Evolutionary conservation across 2,113 vertebrate species (phyloP).

Genomic region (Morone chrysops): DNA sequence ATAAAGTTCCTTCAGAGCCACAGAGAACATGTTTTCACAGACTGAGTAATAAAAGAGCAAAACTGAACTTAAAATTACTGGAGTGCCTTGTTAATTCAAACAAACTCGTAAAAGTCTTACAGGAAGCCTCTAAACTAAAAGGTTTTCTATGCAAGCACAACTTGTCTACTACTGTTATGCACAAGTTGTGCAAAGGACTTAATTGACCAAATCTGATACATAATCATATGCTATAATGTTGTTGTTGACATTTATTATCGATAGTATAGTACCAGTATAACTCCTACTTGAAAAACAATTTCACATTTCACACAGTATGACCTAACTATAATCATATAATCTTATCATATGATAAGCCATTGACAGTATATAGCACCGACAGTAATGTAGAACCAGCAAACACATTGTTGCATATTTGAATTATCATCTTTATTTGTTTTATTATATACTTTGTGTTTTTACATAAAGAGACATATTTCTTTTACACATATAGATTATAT

Average conservation of each 20-base stretch:
- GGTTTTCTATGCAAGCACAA: not conserved
- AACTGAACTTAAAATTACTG: too few relatives aligned
- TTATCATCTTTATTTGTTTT: slow-evolving; percentile 88
- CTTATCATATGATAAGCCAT: not conserved
- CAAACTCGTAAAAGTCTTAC: not conserved
- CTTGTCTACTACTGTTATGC: not conserved
- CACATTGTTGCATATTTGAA: slow-evolving; percentile 78
- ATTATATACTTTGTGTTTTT: slow-evolving; percentile 88
- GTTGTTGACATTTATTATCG: too few relatives aligned
- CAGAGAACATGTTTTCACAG: not conserved
- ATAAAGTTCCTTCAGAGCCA: not conserved
- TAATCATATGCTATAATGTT: too few relatives aligned
- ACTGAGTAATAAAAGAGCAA: too few relatives aligned
- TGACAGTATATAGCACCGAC: not conserved
- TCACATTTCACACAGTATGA: not conserved
- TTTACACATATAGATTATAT: slow-evolving; percentile 86
- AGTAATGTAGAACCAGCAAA: slow-evolving; percentile 21
- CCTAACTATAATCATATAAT: not conserved
- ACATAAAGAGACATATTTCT: slow-evolving; percentile 86
- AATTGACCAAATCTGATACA: not conserved
- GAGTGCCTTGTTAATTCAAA: not conserved
- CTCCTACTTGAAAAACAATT: too few relatives aligned
- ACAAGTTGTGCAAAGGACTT: not conserved
- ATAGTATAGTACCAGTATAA: too few relatives aligned
- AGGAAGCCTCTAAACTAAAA: not conserved